Conservation (phyloP, 1,140 invertebrate species). For the Caligus rogercresseyi region DNA sequence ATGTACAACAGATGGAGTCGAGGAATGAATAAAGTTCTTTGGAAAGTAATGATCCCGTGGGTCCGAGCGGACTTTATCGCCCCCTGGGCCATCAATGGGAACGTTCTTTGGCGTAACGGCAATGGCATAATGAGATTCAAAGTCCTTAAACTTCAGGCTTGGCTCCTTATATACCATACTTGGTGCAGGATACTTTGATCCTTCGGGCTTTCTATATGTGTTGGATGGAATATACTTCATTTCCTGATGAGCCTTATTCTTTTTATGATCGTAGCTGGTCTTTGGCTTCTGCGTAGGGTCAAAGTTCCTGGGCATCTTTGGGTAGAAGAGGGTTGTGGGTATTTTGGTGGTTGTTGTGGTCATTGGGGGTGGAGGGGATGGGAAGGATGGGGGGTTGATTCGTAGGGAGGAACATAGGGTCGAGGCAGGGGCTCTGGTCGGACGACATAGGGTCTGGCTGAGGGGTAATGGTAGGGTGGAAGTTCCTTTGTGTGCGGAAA, state of each 20-base stretch:
- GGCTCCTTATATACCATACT: neutral
- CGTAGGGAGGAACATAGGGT: neutral
- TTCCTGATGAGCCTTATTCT: neutral
- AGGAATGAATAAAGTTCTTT: no score
- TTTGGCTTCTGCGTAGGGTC: neutral
- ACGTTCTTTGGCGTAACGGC: neutral
- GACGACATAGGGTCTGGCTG: neutral
- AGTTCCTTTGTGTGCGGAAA: constrained; percentile 12
- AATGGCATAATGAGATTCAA: neutral
- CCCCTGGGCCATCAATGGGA: neutral
- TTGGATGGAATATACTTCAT: neutral
- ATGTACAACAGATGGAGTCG: neutral
- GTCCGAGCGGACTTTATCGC: neutral
- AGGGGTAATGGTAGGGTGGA: constrained; percentile 3
- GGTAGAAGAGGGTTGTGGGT: neutral
- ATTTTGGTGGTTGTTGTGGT: neutral
- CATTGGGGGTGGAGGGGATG: neutral
- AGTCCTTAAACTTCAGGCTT: neutral
- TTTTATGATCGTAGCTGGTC: neutral
- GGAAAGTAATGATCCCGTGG: neutral
- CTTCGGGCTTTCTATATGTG: neutral
- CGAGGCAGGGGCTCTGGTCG: neutral
- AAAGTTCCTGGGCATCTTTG: neutral
- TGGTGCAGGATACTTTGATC: neutral
- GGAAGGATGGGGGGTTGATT: neutral